A percentile compares a stretch with the other conserved stretches of the same genome.
Evolutionary conservation across 2,113 vertebrate genomes (phyloP).

Genomic region (Meleagris gallopavo): DNA sequence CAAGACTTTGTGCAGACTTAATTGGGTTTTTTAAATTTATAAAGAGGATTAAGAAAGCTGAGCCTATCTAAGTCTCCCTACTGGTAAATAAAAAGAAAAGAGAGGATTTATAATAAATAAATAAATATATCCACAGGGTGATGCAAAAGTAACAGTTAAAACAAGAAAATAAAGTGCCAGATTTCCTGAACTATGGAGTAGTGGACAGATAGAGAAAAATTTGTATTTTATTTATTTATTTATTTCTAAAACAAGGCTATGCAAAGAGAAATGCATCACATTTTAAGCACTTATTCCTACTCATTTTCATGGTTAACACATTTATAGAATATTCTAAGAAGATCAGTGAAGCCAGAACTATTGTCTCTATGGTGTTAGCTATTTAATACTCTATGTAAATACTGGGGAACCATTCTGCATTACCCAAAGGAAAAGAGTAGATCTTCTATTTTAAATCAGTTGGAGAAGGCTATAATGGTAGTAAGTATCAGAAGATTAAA

Average conservation of each 20-base stretch:
- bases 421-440: not conserved
- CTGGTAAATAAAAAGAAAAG: constrained; percentile 60
- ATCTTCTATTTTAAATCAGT: constrained; percentile 3
- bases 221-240: not conserved
- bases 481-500: constrained; percentile 3
- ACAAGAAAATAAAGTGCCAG: not conserved
- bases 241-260: not conserved
- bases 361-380: not conserved
- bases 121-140: constrained; percentile 18
- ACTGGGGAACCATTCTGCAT: not conserved
- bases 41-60: constrained; percentile 72
- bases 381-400: not conserved
- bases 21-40: constrained; percentile 62
- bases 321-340: not conserved
- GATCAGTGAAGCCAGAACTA: not conserved
- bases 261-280: not conserved
- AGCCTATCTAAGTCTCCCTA: constrained; percentile 70
- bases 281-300: not conserved
- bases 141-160: constrained; percentile 18
- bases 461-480: not conserved
- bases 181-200: not conserved
- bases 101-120: constrained; percentile 58
- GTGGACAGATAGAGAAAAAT: not conserved
- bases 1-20: constrained; percentile 64
- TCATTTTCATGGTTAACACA: not conserved